Conservation (phyloP, 2,888 invertebrate genomes). For the Icerya purchasi region DNA sequence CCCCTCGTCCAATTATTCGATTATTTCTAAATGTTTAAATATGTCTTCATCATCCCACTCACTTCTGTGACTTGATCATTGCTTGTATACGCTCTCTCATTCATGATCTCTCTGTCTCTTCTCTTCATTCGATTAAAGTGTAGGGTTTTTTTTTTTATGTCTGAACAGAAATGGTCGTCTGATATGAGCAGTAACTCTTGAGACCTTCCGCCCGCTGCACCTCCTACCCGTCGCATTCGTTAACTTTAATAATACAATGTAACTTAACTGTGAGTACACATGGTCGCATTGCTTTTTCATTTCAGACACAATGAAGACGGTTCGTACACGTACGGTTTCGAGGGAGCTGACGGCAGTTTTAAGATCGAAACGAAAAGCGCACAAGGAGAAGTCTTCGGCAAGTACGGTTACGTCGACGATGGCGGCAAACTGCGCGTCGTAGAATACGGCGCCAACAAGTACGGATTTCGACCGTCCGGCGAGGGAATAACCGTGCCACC, state of each 20-base stretch:
- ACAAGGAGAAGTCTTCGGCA: constrained; percentile 66
- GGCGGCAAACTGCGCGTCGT: constrained; percentile 55
- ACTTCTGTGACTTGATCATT: too few species aligned
- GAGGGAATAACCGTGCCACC: constrained; percentile 60
- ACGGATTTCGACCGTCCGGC: constrained; percentile 66
- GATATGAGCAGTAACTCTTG: too few species aligned
- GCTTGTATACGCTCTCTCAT: too few species aligned
- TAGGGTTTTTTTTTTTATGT: too few species aligned
- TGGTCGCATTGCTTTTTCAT: neutral
- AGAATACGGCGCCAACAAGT: constrained; percentile 73
- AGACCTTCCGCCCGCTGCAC: too few species aligned
- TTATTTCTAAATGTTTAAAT: too few species aligned
- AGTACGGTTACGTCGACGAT: constrained; percentile 74
- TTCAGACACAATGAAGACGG: constrained; percentile 67
- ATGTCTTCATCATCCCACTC: too few species aligned
- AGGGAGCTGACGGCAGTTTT: constrained; percentile 69
- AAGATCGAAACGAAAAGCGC: constrained; percentile 71
- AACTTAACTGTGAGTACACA: too few species aligned
- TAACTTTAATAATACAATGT: neutral
- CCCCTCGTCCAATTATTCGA: too few species aligned
- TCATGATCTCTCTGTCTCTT: too few species aligned
- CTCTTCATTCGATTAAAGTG: too few species aligned
- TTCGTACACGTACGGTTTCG: constrained; percentile 76
- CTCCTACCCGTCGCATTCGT: neutral
- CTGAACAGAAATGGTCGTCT: too few species aligned